Evolutionary conservation across 2,888 invertebrate genomes (phyloP), one percentile per base, ranked within the genome.

Genomic region (Idaea biselata): DNA sequence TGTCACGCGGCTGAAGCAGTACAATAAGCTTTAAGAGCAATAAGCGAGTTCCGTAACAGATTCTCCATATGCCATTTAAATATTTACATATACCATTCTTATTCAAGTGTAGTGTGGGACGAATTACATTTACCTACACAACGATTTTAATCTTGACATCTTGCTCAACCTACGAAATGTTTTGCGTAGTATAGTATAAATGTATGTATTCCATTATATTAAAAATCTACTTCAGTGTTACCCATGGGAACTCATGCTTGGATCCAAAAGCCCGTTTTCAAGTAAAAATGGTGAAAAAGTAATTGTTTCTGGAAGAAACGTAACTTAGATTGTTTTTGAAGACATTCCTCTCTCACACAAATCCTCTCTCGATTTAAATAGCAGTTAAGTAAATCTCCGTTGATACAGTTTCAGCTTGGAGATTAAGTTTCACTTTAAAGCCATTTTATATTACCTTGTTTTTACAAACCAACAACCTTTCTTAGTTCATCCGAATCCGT

Each of bases 1-100:
- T 66, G 66, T 63, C 68, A 69, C 63, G 62, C 63, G 62, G 61
- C 66, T 67, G 64, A 61, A 63, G 53, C 16, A 66, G 18, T 16
- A 54, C 62, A 60, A 55, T 56, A 56, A 56, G 56, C 17, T 16
- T 56, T 7, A 55, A 55, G 53, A 55, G 18, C 56, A 56, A 56
- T 56, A 56, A 56, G 56, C 18, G 56, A 56, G 17, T 56, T 56
- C 18, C 18, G 56, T 18, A 56, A 56, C 56, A 56, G 56, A 56
- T 18, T 56, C 56, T 18, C 18, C 16, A 18, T 56, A 56, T 18
- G 17, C 56, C 18, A 56, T 18, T 56, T 56, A 56, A 56, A 56
- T 18, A 56, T 56, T 17, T 56, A 56, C 17, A 18, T 56, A 56
- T 18, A 55, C n/a, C 55, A 55, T 56, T 56, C 56, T 44, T 44